Evolutionary conservation across 2,888 invertebrate species (phyloP), one percentile per base, ranked within the genome.

Genomic region (Amblyjoppa proteus): DNA sequence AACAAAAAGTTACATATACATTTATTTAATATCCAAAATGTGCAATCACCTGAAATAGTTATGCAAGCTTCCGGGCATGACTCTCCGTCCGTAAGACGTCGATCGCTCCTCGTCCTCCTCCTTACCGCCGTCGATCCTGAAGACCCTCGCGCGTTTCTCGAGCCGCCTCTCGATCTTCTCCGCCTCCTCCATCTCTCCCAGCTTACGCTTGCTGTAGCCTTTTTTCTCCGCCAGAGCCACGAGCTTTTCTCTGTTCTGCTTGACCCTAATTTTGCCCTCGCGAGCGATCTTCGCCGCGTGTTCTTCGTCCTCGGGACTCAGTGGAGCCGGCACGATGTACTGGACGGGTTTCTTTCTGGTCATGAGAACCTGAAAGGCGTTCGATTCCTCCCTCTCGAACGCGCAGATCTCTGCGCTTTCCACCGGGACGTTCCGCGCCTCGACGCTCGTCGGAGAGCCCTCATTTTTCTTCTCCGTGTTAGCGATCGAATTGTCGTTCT

Each of bases 181-280:
- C 70, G 95, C 96, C 77, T 95, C 95, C 66, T 95, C 95, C 82
- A 95, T 95, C 49, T 96, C 95, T 45, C 95, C 95, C 1, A 95
- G 88, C 92, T 96, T 96, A 83, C 96, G 94, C 88, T 96, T 96
- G 0, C 94, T 84, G 70, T 95, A 94, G 1, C 96, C 96, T 91
- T 96, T 97, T 31, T 95, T 94, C 87, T 96, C 95, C 11, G 96
- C 96, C 96, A 96, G 96, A 86, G 95, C 95, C 91, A 86, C 82
- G 2, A 92, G 76, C 61, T 88, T 92, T 41, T 92, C 89, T 51
- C 88, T 89, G n/a, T 76, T 87, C 6, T 73, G 77, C 64, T 86
- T 88, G 5, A 89, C 58, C 64, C 86, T 90, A 0, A 64, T 75
- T 74, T 88, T 90, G 5, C n/a, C 41, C 20, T 87, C 84, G 45